Conservation (phyloP, 1,140 invertebrate genomes). For the Dendroctonus valens region DNA sequence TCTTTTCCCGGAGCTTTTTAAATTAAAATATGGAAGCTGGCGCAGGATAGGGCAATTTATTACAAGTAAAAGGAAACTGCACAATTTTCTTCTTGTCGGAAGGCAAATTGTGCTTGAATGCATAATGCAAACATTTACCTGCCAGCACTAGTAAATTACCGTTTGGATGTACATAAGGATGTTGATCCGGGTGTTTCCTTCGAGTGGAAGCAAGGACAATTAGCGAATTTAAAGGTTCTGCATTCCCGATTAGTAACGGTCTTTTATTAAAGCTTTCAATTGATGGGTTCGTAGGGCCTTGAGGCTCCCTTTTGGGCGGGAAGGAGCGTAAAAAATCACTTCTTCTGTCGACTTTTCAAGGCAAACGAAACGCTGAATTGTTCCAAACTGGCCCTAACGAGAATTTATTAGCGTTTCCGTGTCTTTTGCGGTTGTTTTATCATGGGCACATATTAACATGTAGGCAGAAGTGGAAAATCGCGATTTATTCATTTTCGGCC, state of each 20-base stretch:
- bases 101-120: constrained; percentile 8
- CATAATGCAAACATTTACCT: background rate
- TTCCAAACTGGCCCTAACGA: background rate
- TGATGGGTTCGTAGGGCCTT: background rate
- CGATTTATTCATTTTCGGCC: background rate
- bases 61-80: constrained; percentile 19
- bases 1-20: constrained; percentile 22
- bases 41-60: constrained; percentile 16
- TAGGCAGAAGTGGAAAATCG: constrained; percentile 2
- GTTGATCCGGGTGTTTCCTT: background rate
- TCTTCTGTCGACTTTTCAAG: too few relatives aligned
- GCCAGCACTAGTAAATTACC: background rate
- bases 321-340: too few relatives aligned
- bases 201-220: background rate
- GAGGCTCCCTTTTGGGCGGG: too few relatives aligned
- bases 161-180: background rate
- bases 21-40: constrained; percentile 24
- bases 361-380: background rate
- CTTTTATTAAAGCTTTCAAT: background rate
- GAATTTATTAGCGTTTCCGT: background rate
- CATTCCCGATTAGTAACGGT: background rate
- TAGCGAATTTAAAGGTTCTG: too few relatives aligned
- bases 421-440: background rate
- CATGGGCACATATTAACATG: background rate
- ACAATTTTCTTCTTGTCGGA: constrained; percentile 1